Percentiles rank a stretch among this genome's conserved stretches.
phyloP scores from a whole-genome alignment of 2,797 vertebrate species.

The Microtus obscurus region DNA sequence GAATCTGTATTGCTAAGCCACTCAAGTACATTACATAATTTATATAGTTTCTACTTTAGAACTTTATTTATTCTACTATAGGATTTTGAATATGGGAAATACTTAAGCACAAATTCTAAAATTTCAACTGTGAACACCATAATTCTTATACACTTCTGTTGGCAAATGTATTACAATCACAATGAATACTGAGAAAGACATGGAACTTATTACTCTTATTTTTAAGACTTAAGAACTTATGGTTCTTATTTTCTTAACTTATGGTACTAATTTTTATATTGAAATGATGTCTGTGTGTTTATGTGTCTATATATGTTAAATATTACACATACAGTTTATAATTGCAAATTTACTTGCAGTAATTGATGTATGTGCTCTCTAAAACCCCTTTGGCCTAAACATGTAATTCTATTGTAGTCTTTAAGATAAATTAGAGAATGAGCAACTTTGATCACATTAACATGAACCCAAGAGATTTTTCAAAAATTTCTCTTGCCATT shows the following conservation, averaged over 20 bases:
- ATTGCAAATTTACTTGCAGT: conserved; percentile 13
- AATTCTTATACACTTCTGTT: background rate
- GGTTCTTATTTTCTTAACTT: conserved; percentile 47
- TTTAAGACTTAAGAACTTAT: conserved; percentile 52
- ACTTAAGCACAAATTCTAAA: background rate
- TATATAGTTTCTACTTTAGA: background rate
- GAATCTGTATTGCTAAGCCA: conserved; percentile 44
- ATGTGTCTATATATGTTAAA: background rate
- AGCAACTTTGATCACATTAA: conserved; percentile 30
- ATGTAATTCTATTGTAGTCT: conserved; percentile 37
- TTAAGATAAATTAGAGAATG: conserved; percentile 33
- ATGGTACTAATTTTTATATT: conserved; percentile 17
- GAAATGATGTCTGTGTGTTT: background rate
- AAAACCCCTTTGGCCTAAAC: conserved; percentile 29
- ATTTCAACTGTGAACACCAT: background rate
- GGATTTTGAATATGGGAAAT: conserved; percentile 31
- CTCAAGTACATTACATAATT: conserved; percentile 38
- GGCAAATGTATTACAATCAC: background rate
- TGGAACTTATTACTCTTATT: conserved; percentile 31
- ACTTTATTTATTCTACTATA: conserved; percentile 12
- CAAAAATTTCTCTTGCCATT: conserved; percentile 55
- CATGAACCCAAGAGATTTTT: conserved; percentile 57
- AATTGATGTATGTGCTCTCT: conserved; percentile 17
- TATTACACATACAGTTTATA: conserved; percentile 14
- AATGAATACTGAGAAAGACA: conserved; percentile 26